A percentile compares a stretch with the other conserved stretches of the same genome.
phyloP scores from a whole-genome alignment of 2,888 invertebrate genomes.

The Acleris emargana region DNA sequence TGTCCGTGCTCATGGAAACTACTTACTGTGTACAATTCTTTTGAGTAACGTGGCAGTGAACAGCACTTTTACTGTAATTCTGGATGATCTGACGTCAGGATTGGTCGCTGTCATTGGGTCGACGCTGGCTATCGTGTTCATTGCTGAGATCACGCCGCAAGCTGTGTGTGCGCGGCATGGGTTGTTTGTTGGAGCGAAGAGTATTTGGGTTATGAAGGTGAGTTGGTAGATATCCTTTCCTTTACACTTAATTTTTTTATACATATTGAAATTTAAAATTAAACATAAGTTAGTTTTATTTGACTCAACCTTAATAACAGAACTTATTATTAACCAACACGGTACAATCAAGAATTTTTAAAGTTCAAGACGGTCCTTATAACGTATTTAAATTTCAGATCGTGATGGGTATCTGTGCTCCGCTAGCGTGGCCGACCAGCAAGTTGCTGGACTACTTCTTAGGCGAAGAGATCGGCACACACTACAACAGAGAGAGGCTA shows the following conservation, averaged over 20 bases:
- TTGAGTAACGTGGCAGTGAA: conserved; percentile 97
- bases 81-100: conserved; percentile 97
- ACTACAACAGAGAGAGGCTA: conserved; percentile 97
- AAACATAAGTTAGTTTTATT: too few relatives aligned
- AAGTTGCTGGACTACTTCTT: conserved; percentile 94
- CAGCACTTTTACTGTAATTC: conserved; percentile 96
- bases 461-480: conserved; percentile 98
- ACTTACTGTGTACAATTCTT: conserved; percentile 92
- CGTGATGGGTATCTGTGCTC: conserved; percentile 97
- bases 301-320: too few relatives aligned
- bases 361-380: too few relatives aligned
- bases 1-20: conserved; percentile 96
- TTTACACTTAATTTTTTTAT: too few relatives aligned
- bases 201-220: conserved; percentile 95
- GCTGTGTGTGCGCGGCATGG: conserved; percentile 98
- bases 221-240: too few relatives aligned
- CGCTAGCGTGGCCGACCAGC: conserved; percentile 96
- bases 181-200: conserved; percentile 96
- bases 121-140: conserved; percentile 96
- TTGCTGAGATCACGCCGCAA: conserved; percentile 98
- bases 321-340: too few relatives aligned
- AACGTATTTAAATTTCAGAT: conserved; percentile 64
- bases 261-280: too few relatives aligned
- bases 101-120: conserved; percentile 95
- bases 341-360: too few relatives aligned